Percentiles rank a stretch among this genome's conserved stretches.
Conservation (phyloP, 2,797 vertebrate species). For the Thalassophryne amazonica region DNA sequence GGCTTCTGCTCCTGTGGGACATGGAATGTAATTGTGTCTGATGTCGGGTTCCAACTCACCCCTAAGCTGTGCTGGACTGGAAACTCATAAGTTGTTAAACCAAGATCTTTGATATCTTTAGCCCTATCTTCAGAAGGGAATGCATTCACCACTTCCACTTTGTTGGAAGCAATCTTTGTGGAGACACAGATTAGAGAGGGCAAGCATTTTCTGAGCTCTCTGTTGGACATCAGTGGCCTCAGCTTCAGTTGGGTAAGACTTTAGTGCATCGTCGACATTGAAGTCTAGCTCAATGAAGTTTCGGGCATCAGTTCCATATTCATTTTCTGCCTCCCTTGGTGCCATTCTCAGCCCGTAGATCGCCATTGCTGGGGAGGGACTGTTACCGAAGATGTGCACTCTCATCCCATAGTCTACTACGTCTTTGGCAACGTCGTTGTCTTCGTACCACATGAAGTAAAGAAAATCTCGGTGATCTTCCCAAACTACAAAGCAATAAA, state of each 20-base stretch:
- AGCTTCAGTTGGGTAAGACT: neutral
- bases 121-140: conserved; percentile 9
- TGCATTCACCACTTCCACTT: neutral
- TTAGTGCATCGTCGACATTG: conserved; percentile 13
- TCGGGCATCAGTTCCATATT: neutral
- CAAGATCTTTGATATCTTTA: conserved; percentile 10
- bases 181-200: conserved; percentile 6
- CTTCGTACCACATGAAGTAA: conserved; percentile 6
- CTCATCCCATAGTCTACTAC: conserved; percentile 15
- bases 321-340: conserved; percentile 3
- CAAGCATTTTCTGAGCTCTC: conserved; percentile 1
- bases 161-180: conserved; percentile 24
- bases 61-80: neutral
- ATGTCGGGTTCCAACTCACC: neutral
- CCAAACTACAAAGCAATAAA: neutral
- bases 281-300: conserved; percentile 13
- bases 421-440: neutral
- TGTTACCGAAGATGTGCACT: conserved; percentile 1
- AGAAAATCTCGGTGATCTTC: conserved; percentile 3
- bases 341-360: conserved; percentile 5
- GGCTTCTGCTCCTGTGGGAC: neutral
- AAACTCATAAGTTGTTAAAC: neutral
- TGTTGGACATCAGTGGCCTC: conserved; percentile 11
- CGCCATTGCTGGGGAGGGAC: conserved; percentile 2
- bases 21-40: neutral